phyloP scores from a whole-genome alignment of 2,797 vertebrate genomes.

The Hephaestus fuliginosus region DNA sequence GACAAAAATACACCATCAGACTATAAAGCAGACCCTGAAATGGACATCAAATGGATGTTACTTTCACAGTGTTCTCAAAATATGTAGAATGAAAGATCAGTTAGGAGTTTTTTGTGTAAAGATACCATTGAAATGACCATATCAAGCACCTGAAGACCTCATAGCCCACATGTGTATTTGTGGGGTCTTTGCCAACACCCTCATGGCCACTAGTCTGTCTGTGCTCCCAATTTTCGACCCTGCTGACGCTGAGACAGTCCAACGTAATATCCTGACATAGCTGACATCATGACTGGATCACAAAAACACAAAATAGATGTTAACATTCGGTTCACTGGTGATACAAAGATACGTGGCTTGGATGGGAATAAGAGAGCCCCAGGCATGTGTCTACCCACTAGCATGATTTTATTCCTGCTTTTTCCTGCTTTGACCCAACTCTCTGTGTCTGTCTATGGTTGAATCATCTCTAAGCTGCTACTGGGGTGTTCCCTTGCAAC shows the following conservation, averaged over 20 bases:
- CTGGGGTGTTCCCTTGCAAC: constrained; percentile 65
- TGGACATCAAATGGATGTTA: constrained; percentile 5
- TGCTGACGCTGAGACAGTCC: constrained; percentile 40
- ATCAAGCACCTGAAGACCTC: background rate
- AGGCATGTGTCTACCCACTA: constrained; percentile 67
- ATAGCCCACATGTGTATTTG: constrained; percentile 13
- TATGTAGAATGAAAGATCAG: constrained; percentile 1
- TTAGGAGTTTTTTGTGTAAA: constrained; percentile 17
- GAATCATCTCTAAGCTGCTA: constrained; percentile 70
- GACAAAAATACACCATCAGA: constrained; percentile 36
- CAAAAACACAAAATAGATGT: constrained; percentile 65
- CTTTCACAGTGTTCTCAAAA: constrained; percentile 1
- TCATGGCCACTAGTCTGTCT: constrained; percentile 33
- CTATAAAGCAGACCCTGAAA: constrained; percentile 29
- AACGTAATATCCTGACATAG: constrained; percentile 49
- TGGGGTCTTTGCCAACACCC: constrained; percentile 36
- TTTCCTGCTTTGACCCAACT: constrained; percentile 69
- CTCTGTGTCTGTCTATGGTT: constrained; percentile 61
- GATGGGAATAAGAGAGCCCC: constrained; percentile 63
- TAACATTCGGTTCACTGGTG: constrained; percentile 59
- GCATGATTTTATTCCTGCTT: constrained; percentile 56
- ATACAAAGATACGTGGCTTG: constrained; percentile 61
- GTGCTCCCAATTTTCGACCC: constrained; percentile 40
- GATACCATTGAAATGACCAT: background rate
- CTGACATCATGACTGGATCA: constrained; percentile 52